Percentiles rank a stretch among this genome's conserved stretches.
These are phyloP conservation scores for Drosophila melanogaster DNA, from an alignment of 1,140 invertebrate species.

Conservation along the genomic window DNA sequence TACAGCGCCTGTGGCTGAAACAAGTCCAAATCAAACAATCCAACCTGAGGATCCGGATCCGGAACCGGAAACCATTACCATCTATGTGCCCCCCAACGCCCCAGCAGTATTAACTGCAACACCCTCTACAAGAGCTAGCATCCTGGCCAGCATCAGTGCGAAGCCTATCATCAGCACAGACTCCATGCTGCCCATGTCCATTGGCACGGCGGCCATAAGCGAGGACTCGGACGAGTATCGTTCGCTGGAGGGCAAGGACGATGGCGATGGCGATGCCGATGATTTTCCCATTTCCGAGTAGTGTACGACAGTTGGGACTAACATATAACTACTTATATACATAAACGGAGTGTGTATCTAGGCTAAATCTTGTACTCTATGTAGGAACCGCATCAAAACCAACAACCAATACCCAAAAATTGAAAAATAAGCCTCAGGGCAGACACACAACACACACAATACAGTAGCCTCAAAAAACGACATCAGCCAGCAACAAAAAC, in stretches of 20 bases:
- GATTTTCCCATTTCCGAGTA: conserved; percentile 81
- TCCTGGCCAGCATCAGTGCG: conserved; percentile 40
- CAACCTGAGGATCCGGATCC: conserved; percentile 13
- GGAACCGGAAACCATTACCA: conserved; percentile 36
- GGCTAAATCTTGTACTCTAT: conserved; percentile 67
- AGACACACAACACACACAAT: conserved; percentile 24
- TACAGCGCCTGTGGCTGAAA: conserved; percentile 23
- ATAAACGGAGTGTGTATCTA: conserved; percentile 51
- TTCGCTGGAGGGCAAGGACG: conserved; percentile 80
- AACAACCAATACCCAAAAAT: conserved; percentile 11
- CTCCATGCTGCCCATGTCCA: conserved; percentile 45
- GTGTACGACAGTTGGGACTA: conserved; percentile 41
- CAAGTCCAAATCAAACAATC: conserved; percentile 17
- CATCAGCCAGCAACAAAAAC: conserved; percentile 24
- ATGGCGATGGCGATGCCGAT: conserved; percentile 56
- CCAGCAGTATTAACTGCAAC: conserved; percentile 14
- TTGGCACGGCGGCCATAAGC: conserved; percentile 60
- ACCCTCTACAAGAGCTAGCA: conserved; percentile 20
- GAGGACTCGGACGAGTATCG: conserved; percentile 84
- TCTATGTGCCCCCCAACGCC: conserved; percentile 39
- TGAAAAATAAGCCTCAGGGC: conserved; percentile 20
- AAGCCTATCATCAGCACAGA: conserved; percentile 37
- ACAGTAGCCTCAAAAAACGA: conserved; percentile 18
- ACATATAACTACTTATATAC: conserved; percentile 36
- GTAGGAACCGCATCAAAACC: conserved; percentile 44